Conservation (phyloP, 1,140 invertebrate species). For the Steinernema feltiae region DNA sequence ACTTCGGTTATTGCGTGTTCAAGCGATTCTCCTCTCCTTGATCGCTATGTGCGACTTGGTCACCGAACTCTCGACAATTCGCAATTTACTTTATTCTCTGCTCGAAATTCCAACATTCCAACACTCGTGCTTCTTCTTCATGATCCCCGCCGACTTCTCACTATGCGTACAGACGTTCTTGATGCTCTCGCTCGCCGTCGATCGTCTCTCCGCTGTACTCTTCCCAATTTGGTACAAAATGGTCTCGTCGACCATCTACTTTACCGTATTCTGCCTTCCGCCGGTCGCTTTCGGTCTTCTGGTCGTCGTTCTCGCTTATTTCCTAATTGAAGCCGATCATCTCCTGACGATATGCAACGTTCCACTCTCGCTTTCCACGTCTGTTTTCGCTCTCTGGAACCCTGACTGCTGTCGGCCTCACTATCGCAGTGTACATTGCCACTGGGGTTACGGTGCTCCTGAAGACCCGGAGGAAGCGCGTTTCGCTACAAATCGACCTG, state of each 20-base stretch:
- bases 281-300: neutral
- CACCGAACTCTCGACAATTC: too few species aligned
- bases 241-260: neutral
- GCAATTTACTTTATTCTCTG: neutral
- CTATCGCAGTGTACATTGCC: neutral
- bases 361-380: neutral
- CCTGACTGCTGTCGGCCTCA: neutral
- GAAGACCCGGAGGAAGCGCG: too few species aligned
- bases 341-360: neutral
- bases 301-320: neutral
- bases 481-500: too few species aligned
- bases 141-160: neutral
- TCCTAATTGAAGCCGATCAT: neutral
- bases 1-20: too few species aligned
- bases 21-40: too few species aligned
- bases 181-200: neutral
- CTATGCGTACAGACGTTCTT: neutral
- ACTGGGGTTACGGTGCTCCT: neutral
- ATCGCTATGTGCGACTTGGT: too few species aligned
- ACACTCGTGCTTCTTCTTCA: neutral
- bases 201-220: neutral
- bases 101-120: neutral
- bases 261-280: neutral
- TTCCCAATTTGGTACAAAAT: neutral
- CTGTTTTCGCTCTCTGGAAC: neutral